These are phyloP conservation scores for Anolis sagrei DNA, from an alignment of 2,113 vertebrate species.

Conservation along the genomic window DNA sequence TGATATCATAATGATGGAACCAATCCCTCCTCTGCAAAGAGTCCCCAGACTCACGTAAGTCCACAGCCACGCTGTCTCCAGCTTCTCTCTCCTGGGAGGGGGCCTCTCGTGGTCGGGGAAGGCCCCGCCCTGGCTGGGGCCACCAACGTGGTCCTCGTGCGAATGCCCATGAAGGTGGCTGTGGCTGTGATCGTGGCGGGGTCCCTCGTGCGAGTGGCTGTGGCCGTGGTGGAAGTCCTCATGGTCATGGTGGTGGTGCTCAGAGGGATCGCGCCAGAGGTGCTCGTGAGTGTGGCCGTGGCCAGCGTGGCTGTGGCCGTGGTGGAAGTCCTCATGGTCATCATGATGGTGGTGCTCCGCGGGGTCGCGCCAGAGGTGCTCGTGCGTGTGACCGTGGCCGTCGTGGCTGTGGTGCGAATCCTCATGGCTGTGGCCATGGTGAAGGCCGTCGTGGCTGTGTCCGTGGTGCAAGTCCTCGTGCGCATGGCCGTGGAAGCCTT, in stretches of 20 bases:
- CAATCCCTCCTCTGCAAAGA: background rate
- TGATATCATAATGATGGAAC: too few relatives aligned
- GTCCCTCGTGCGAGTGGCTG: background rate
- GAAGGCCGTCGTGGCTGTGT: background rate
- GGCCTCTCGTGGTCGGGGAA: background rate
- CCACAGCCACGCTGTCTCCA: slow-evolving; percentile 9
- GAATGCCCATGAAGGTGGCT: slow-evolving; percentile 51
- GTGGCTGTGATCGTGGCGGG: slow-evolving; percentile 32
- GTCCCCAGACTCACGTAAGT: background rate
- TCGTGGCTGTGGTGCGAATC: slow-evolving; percentile 63
- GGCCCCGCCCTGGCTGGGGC: background rate
- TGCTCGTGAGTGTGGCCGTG: background rate
- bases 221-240: background rate
- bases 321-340: background rate
- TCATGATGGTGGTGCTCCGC: background rate
- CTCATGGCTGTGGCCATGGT: slow-evolving; percentile 60
- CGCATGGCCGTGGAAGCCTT: slow-evolving; percentile 14
- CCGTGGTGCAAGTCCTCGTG: slow-evolving; percentile 28
- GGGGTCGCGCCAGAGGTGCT: too few relatives aligned
- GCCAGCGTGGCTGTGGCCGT: slow-evolving; percentile 61
- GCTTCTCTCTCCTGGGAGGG: background rate
- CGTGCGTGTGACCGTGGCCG: background rate
- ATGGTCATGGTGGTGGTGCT: background rate
- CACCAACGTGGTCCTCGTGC: background rate
- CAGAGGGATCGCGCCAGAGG: too few relatives aligned